These are phyloP conservation scores for Adelosebastes latens DNA, from an alignment of 2,797 vertebrate genomes.

Conservation along the genomic window DNA sequence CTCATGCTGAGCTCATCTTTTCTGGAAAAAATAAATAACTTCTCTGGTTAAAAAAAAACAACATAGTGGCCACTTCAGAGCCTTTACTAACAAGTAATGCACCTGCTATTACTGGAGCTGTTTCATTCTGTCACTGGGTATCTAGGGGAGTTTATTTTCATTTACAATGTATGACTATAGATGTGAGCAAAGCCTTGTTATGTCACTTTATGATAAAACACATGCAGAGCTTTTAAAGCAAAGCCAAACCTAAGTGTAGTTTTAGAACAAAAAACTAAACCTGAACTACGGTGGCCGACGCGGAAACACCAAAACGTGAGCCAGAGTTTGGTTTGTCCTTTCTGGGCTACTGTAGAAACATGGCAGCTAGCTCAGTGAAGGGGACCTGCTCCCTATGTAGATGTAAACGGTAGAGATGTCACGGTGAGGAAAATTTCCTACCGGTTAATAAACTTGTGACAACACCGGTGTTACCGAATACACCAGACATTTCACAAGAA, in stretches of 20 bases:
- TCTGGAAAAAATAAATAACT: neutral
- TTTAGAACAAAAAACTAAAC: neutral
- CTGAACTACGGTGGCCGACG: too few relatives aligned
- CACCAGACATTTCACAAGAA: too few relatives aligned
- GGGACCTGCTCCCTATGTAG: too few relatives aligned
- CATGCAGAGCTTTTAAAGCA: neutral
- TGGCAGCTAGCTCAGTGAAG: too few relatives aligned
- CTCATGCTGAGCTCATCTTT: neutral
- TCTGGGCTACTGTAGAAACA: too few relatives aligned
- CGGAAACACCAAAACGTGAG: too few relatives aligned
- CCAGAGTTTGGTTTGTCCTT: too few relatives aligned
- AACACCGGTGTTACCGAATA: too few relatives aligned
- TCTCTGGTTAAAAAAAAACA: neutral
- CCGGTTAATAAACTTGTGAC: too few relatives aligned
- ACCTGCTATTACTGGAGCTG: neutral
- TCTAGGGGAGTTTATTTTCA: neutral
- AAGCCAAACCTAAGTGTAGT: neutral
- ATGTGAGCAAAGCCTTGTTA: conserved; percentile 2
- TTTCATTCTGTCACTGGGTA: neutral
- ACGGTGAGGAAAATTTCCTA: too few relatives aligned
- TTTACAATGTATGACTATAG: neutral
- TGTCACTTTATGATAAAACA: conserved; percentile 5
- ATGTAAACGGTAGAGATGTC: fast-evolving
- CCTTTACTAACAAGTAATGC: conserved; percentile 14
- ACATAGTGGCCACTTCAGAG: neutral